Evolutionary conservation across 2,797 vertebrate genomes (phyloP), one percentile per base, ranked within the genome.

Genomic region (Crax fasciolata): DNA sequence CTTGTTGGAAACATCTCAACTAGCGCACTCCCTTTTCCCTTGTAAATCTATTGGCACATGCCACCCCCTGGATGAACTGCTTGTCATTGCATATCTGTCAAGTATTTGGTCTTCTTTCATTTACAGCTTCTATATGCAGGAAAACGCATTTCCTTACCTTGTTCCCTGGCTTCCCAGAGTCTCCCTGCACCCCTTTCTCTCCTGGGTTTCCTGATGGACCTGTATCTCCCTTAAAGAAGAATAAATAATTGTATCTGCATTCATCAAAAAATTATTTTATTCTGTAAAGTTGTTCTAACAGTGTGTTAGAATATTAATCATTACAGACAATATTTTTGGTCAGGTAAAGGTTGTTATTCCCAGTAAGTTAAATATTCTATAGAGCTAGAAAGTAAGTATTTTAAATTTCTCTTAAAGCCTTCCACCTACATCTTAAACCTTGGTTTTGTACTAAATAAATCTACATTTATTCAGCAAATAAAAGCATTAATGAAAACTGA

Each of bases 171-270:
- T 68, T 63, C 25, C 99, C 99, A 2, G 98, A 96, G 77, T 98
- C 97, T 92, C 98, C 98, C 27, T 97, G 90, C 32, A 87, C 74
- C 54, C 99, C 99, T 19, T 90, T 95, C n/a, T 98, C 91, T 82
- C 98, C 99, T 54, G 95, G 61, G 21, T 87, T 39, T 48, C 99
- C 99, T 74, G 94, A 85, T 3, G 77, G 59, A 32, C 99, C 99
- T 28, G 76, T 92, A 66, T 98, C 98, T 28, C 99, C 99, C 99
- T 99, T 92, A 30, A 59, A 90, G 43, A 74, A 90, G 59, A 61
- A 94, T 58, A 48, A 80, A 78, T 18, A 57, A 38, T 96, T 49
- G 77, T 28, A 61, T 95, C 14, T 49, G 27, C 19, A 52, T 44
- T 35, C 14, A 44, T 82, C 16, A 70, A 15, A 43, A 35, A 43